phyloP scores from a whole-genome alignment of 1,140 invertebrate species.

The Dinoponera quadriceps region DNA sequence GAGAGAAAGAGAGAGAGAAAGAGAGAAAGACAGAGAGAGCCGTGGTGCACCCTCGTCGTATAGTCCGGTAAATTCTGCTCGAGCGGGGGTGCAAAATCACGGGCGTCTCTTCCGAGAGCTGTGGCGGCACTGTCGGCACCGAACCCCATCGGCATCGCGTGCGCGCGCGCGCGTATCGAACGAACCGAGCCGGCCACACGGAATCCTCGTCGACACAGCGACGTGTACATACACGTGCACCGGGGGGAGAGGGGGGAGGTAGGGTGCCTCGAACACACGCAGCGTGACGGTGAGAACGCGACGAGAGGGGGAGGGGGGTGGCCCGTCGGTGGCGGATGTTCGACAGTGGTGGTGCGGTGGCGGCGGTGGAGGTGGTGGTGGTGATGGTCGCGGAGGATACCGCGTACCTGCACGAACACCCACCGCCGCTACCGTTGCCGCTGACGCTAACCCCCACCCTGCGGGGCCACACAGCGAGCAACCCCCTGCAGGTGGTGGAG shows the following conservation, averaged over 20 bases:
- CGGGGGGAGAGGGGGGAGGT: no score
- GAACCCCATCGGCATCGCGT: constrained; percentile 77
- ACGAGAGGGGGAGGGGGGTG: neutral
- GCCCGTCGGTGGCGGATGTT: neutral
- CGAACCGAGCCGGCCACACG: constrained; percentile 63
- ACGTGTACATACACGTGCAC: neutral
- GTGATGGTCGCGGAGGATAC: constrained; percentile 36
- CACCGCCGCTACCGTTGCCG: constrained; percentile 35
- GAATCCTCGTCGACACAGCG: constrained; percentile 26
- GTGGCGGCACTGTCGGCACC: constrained; percentile 82
- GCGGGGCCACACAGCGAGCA: constrained; percentile 17
- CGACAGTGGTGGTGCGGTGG: neutral
- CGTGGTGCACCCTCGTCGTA: constrained; percentile 73
- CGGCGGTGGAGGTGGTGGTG: neutral
- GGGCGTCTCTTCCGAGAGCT: constrained; percentile 84
- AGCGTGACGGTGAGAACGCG: no score
- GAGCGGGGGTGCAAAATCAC: constrained; percentile 80
- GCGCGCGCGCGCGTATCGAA: constrained; percentile 84
- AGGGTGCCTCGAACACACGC: constrained; percentile 17
- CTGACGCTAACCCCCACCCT: constrained; percentile 54
- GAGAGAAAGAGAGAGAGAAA: constrained; percentile 31
- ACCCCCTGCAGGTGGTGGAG: constrained; percentile 44
- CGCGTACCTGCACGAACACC: constrained; percentile 55
- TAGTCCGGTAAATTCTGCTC: constrained; percentile 65
- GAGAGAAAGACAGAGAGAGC: constrained; percentile 41